phyloP scores from a whole-genome alignment of 2,888 invertebrate genomes.

The Apoderus coryli region DNA sequence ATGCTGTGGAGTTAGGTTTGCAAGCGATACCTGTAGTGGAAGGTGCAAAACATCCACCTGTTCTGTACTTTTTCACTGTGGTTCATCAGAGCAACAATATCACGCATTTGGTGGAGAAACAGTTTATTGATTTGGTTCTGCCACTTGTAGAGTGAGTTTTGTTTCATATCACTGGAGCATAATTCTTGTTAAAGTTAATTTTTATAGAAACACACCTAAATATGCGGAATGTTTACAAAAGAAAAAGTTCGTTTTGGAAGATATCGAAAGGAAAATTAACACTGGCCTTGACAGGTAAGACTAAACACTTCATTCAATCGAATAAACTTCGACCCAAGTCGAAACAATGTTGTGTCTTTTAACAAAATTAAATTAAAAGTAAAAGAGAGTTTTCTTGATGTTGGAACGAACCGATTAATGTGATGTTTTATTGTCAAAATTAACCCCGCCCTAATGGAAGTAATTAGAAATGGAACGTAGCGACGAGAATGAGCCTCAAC shows the following conservation, averaged over 20 bases:
- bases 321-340: too few species aligned
- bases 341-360: too few species aligned
- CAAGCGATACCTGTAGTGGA: slow-evolving; percentile 83
- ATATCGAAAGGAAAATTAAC: slow-evolving; percentile 84
- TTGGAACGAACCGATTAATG: too few species aligned
- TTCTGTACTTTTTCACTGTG: slow-evolving; percentile 85
- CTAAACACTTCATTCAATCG: too few species aligned
- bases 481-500: too few species aligned
- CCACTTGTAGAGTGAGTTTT: slow-evolving; percentile 67
- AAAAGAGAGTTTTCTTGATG: too few species aligned
- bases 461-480: too few species aligned
- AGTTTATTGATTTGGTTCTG: slow-evolving; percentile 77
- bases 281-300: slow-evolving; percentile 55
- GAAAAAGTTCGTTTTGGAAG: slow-evolving; percentile 72
- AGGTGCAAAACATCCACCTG: slow-evolving; percentile 61
- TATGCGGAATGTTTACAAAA: slow-evolving; percentile 80
- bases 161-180: too few species aligned
- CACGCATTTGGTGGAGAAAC: slow-evolving; percentile 83
- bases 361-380: too few species aligned
- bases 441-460: too few species aligned
- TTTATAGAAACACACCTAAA: slow-evolving; percentile 64
- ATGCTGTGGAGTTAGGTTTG: slow-evolving; percentile 86
- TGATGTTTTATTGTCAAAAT: too few species aligned
- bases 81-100: slow-evolving; percentile 89
- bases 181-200: too few species aligned